Conservation (phyloP, 2,888 invertebrate species). For the Halictus ligatus region DNA sequence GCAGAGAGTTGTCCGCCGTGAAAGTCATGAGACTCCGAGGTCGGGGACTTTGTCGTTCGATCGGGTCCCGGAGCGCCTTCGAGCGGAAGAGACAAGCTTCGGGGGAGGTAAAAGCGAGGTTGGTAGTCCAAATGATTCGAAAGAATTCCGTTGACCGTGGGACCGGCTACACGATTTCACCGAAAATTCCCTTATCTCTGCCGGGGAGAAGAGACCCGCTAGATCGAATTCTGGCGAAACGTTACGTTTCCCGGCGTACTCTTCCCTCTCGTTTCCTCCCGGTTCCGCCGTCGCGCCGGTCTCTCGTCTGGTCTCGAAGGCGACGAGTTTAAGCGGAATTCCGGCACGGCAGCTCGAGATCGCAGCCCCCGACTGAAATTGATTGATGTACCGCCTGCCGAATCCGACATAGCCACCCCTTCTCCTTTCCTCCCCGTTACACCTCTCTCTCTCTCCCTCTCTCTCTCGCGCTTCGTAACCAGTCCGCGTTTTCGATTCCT, state of each 20-base stretch:
- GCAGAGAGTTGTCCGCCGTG: background rate
- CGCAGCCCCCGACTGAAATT: conserved; percentile 68
- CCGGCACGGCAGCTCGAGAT: conserved; percentile 56
- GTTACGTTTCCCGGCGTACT: conserved; percentile 44
- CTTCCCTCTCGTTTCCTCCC: background rate
- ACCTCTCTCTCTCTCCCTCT: background rate
- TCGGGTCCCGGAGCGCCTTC: background rate
- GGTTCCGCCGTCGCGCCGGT: background rate
- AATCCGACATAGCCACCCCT: conserved; percentile 54
- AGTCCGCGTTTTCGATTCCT: conserved; percentile 51
- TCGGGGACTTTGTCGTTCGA: background rate
- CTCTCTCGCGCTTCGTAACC: conserved; percentile 30
- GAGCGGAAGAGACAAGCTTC: conserved; percentile 13
- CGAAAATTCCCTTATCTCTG: conserved; percentile 40
- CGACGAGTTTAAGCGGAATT: conserved; percentile 52
- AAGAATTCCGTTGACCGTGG: conserved; percentile 43
- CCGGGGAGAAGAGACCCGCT: conserved; percentile 32
- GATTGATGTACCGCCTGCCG: conserved; percentile 73
- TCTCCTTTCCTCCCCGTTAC: background rate
- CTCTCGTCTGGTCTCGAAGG: background rate
- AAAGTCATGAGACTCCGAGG: background rate
- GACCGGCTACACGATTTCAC: conserved; percentile 48
- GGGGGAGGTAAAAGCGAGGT: background rate
- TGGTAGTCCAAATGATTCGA: conserved; percentile 1
- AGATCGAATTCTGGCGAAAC: conserved; percentile 58